Conservation (phyloP, 1,140 invertebrate genomes). For the Drosophila triauraria region DNA sequence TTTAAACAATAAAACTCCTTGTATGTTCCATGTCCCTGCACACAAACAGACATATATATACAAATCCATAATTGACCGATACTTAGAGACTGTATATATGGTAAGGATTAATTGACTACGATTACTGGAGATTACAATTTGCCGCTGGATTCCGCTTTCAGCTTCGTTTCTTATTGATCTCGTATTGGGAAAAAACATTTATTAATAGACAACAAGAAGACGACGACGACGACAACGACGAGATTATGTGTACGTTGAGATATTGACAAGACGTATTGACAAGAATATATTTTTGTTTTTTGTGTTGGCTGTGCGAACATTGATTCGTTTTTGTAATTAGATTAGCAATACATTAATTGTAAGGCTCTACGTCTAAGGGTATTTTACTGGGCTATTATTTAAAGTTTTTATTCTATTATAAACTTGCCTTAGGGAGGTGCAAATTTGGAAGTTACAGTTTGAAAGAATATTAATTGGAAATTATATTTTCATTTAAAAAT, state of each 20-base stretch:
- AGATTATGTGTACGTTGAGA: constrained; percentile 73
- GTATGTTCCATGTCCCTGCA: constrained; percentile 24
- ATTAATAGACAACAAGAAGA: constrained; percentile 65
- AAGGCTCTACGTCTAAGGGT: constrained; percentile 5
- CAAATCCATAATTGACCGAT: constrained; percentile 72
- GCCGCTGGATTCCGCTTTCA: constrained; percentile 35
- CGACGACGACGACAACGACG: constrained; percentile 64
- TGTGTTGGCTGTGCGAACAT: constrained; percentile 23
- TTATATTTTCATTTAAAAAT: not conserved
- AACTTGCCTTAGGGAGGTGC: constrained; percentile 12
- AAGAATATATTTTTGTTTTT: constrained; percentile 51
- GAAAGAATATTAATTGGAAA: not conserved
- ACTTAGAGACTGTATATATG: constrained; percentile 42
- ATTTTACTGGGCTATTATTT: constrained; percentile 22
- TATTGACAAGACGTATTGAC: constrained; percentile 70
- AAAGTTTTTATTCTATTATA: constrained; percentile 1
- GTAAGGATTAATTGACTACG: constrained; percentile 78
- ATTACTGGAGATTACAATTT: constrained; percentile 78
- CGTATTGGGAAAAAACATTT: constrained; percentile 54
- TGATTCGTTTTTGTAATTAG: constrained; percentile 45
- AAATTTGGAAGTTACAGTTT: not conserved
- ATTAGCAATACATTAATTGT: constrained; percentile 38
- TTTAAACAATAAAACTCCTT: constrained; percentile 55
- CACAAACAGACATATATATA: constrained; percentile 57
- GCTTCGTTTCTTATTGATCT: constrained; percentile 38